Evolutionary conservation across 2,888 invertebrate species (phyloP), one percentile per base, ranked within the genome.

Genomic region (Oscheius sp.): DNA sequence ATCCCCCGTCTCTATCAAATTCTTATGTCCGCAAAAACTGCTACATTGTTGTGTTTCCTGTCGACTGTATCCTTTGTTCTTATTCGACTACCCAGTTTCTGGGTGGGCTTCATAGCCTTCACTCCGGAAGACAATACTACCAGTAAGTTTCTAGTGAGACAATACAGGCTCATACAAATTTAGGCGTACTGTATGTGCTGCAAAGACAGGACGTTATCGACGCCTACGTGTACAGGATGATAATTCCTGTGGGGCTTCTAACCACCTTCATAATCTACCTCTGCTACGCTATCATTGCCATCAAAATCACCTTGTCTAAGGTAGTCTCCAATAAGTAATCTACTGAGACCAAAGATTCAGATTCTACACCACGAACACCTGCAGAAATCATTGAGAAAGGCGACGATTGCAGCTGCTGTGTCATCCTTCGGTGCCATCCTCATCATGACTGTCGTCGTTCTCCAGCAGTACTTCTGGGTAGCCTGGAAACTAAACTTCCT

Each of bases 191-290:
- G 3, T 60, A 60, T 35, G 60, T 60, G 1, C 0, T 60, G 11
- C 10, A n/a, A 11, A 37, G 37, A 1, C 1, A 37, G 11, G 11
- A 7, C 3, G 37, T 35, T 37, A 60, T 60, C 10, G 2, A 37
- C 60, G 1, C 35, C 11, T 60, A 60, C 60, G 1, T 35, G 7
- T 42, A 42, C 7, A 13, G 7, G 35, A 33, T 37, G 1, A 60
- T 60, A 10, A 29, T 60, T 11, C 11, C 37, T 7, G 13, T 60
- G 11, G 60, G 60, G 2, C 7, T 37, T 2, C n/a, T 60, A 13
- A 11, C 37, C n/a, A 60, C 60, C 2, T 2, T 60, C 60, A 60
- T 60, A 9, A 60, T 60, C 3, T 60, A 60, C 10, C n/a, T 60
- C n/a, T 60, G 60, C 37, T 60, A 60, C 35, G 37, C 37, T 7